Percentiles rank a stretch among this genome's conserved stretches.
Evolutionary conservation across 2,113 vertebrate genomes (phyloP).

Genomic region (Proteles cristata): DNA sequence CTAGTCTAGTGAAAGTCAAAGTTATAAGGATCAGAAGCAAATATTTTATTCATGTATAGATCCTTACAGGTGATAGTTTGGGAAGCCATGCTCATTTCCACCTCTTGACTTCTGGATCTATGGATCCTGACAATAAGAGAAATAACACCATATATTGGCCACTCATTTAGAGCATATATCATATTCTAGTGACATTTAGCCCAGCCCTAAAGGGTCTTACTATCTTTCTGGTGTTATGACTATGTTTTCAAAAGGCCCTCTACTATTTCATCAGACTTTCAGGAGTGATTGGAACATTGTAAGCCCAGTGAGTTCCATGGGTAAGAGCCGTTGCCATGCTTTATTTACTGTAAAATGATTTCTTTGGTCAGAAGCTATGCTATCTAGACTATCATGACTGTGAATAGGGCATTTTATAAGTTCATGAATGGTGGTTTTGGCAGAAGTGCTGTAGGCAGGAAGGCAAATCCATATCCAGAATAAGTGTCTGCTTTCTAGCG

Average conservation of each 20-base stretch:
- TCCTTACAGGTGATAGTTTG: background rate
- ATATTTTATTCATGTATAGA: background rate
- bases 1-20: background rate
- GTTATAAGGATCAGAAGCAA: background rate
- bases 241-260: background rate
- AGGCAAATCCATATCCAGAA: background rate
- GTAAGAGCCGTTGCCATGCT: background rate
- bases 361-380: background rate
- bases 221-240: background rate
- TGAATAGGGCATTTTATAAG: background rate
- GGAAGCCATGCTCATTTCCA: background rate
- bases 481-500: background rate
- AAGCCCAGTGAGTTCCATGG: background rate
- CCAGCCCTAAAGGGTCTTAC: background rate
- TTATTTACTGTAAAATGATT: background rate
- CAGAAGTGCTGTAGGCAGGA: background rate
- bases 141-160: background rate
- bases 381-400: background rate
- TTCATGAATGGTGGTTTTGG: background rate
- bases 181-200: background rate
- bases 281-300: background rate
- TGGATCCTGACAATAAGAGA: background rate
- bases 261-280: background rate
- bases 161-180: background rate
- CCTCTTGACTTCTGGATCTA: background rate